Conservation (phyloP, 2,797 vertebrate species). For the Scolopax bukidnonensis region DNA sequence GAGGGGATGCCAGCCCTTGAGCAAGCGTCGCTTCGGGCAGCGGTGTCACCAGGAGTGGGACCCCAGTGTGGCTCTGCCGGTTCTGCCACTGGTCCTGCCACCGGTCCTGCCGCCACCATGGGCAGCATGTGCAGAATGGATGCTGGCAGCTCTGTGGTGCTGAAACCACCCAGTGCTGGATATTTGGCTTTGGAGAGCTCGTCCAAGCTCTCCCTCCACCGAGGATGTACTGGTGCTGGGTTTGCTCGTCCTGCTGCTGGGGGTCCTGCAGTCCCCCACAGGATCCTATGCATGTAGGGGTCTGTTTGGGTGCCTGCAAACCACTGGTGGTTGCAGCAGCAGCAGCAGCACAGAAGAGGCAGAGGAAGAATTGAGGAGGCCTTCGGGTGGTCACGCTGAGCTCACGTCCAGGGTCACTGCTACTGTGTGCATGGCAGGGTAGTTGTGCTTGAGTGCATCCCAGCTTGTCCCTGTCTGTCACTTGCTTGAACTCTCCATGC, state of each 20-base stretch:
- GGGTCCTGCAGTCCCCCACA: neutral
- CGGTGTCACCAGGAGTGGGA: neutral
- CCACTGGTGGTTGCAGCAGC: accelerated
- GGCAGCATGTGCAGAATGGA: neutral
- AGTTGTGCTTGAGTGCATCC: neutral
- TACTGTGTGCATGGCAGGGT: neutral
- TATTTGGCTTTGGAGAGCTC: neutral
- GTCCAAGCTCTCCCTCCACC: accelerated
- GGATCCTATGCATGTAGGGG: neutral
- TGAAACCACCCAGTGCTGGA: accelerated
- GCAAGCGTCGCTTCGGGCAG: accelerated
- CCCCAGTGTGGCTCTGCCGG: neutral
- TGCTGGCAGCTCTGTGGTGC: accelerated
- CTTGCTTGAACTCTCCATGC: neutral
- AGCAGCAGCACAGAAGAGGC: neutral
- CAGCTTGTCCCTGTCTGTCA: neutral
- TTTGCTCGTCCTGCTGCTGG: neutral
- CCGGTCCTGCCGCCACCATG: accelerated
- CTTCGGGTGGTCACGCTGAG: neutral
- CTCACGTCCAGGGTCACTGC: neutral
- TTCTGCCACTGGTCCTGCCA: accelerated
- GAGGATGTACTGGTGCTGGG: neutral
- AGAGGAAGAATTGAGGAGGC: neutral
- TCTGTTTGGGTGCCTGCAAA: accelerated
- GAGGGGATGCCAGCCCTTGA: neutral